Percentiles rank a stretch among this genome's conserved stretches.
Conservation (phyloP, 2,797 vertebrate genomes). For the Pantherophis vulpinus region DNA sequence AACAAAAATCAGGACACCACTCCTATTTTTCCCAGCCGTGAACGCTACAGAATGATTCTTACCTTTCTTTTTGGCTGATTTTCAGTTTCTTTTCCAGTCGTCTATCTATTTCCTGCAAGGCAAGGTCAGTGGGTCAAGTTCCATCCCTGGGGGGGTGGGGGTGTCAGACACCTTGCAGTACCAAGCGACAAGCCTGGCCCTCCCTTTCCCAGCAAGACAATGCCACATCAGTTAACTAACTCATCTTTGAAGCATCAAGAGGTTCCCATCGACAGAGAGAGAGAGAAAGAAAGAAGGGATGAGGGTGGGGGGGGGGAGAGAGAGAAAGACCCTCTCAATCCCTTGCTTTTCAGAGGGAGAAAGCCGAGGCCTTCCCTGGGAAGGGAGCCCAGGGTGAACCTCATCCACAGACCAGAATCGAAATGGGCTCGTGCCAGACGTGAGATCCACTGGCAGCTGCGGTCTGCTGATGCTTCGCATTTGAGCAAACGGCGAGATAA, state of each 20-base stretch:
- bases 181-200: not conserved
- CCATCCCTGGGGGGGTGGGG: too few relatives aligned
- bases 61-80: slow-evolving; percentile 95
- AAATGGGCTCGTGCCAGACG: not conserved
- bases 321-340: not conserved
- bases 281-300: fast-evolving
- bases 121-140: fast-evolving
- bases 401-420: not conserved
- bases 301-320: too few relatives aligned
- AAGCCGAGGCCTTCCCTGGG: not conserved
- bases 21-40: not conserved
- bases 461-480: slow-evolving; percentile 14
- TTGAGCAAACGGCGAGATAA: slow-evolving; percentile 17
- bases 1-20: not conserved
- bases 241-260: not conserved
- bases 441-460: not conserved
- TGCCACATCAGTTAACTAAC: not conserved
- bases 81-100: slow-evolving; percentile 92
- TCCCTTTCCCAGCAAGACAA: not conserved
- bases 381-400: not conserved
- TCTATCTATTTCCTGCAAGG: slow-evolving; percentile 92
- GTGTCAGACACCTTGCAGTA: not conserved
- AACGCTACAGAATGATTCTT: slow-evolving; percentile 41
- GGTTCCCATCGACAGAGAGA: not conserved
- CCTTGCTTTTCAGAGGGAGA: not conserved